Conservation (phyloP, 1,140 invertebrate genomes). For the Rhopalosiphum maidis region DNA sequence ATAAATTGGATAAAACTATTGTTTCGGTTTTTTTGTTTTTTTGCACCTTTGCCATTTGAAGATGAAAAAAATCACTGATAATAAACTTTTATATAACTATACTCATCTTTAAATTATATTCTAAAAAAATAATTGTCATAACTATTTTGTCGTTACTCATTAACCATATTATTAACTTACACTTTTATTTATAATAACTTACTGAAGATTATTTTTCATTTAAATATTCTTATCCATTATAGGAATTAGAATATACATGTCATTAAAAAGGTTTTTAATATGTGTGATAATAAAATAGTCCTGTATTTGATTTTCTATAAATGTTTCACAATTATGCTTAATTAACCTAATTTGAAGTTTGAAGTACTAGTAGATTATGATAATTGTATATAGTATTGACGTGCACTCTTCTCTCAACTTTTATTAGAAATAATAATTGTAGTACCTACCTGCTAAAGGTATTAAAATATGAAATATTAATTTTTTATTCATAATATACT, state of each 20-base stretch:
- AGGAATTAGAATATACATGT: background rate
- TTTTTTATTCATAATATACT: background rate
- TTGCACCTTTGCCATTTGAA: background rate
- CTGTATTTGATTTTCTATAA: background rate
- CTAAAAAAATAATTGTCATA: background rate
- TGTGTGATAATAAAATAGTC: background rate
- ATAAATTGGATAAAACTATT: slow-evolving; percentile 45
- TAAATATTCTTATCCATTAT: background rate
- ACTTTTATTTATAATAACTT: background rate
- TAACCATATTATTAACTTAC: background rate
- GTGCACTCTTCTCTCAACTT: rapidly evolving
- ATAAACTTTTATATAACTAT: background rate
- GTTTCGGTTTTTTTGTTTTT: background rate
- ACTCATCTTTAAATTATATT: background rate
- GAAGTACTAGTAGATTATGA: background rate
- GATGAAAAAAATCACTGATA: background rate
- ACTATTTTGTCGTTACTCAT: background rate
- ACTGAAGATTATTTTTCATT: background rate
- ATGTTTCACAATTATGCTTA: background rate
- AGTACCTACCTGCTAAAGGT: background rate
- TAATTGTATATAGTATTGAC: background rate
- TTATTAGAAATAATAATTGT: background rate
- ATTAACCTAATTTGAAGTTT: background rate
- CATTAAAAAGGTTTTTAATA: background rate
- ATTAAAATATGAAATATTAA: too few relatives aligned